Base-by-base conservation (phyloP, 2,113 vertebrate species). In the Oncorhynchus keta region DNA sequence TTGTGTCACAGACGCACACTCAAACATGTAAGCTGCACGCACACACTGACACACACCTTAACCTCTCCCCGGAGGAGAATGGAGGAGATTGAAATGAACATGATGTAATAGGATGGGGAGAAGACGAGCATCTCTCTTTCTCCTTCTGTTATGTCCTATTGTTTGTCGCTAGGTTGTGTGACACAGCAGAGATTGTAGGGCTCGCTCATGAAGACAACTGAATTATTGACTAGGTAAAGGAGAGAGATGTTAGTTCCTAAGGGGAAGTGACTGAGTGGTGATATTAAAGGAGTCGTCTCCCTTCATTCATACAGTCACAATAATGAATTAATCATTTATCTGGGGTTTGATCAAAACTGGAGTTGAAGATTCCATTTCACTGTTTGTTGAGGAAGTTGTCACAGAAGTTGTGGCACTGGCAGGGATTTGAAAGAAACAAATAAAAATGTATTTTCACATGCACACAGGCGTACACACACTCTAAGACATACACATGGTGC, bases 191-290 rank as follows among this genome's bases (percentile, higher is more conserved):
- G 72, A 70, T 75, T 76, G 79, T 80, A 79, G 84, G 71, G 80
- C 70, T 2, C 70, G 22, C 78, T 87, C 68, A 84, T 85, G 83
- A 88, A 75, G 75, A 65, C 72, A 66, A 32, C 68, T 92, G 86
- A 90, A 92, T 91, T 86, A 91, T 91, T 87, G 32, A 92, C 79
- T 20, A 65, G 76, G 20, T 18, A 79, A 84, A 79, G 78, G 13
- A 79, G 72, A 84, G 74, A 82, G 76, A 82, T 75, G 81, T 85
- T 80, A 87, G 79, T 85, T 80, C 85, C 83, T 89, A 85, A 85
- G 77, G 74, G 74, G 5, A 16, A 18, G 51, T 55, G 51, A 55
- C 51, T 55, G 12, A 16, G 51, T 55, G 12, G 51, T 18, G 12
- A 4, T 18, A 16, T 55, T 55, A 74, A 24, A 69, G 14, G 57